Evolutionary conservation across 1,140 invertebrate genomes (phyloP).

Genomic region (Grapholita molesta): DNA sequence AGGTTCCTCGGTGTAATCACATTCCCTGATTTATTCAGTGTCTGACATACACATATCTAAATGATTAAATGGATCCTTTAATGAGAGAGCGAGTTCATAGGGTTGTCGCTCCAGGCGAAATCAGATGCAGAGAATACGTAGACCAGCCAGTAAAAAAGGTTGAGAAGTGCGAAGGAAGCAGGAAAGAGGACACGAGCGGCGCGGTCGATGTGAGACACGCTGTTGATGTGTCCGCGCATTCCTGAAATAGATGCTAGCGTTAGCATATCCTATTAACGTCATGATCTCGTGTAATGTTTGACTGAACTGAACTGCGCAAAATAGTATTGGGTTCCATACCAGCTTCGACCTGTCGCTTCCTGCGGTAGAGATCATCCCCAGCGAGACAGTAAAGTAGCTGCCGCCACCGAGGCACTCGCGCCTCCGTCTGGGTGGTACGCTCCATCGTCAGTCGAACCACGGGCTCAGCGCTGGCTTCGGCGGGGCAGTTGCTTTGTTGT

Average conservation of each 20-base stretch:
- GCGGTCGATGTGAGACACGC: slow-evolving; percentile 92
- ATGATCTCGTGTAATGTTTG: not conserved
- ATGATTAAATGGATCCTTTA: too few relatives aligned
- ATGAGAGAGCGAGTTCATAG: slow-evolving; percentile 70
- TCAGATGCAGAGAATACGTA: slow-evolving; percentile 86
- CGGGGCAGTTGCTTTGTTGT: slow-evolving; percentile 38
- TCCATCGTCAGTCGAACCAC: slow-evolving; percentile 84
- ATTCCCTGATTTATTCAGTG: too few relatives aligned
- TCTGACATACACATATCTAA: too few relatives aligned
- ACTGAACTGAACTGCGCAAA: not conserved
- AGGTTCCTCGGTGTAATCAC: too few relatives aligned
- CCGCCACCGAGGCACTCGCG: slow-evolving; percentile 84
- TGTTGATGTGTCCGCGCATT: slow-evolving; percentile 86
- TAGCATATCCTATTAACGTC: not conserved
- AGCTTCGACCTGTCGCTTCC: slow-evolving; percentile 86
- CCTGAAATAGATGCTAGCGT: slow-evolving; percentile 33
- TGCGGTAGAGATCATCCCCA: slow-evolving; percentile 87
- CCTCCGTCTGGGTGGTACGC: slow-evolving; percentile 89
- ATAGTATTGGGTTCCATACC: too few relatives aligned
- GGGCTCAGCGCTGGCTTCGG: slow-evolving; percentile 54
- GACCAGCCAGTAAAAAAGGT: slow-evolving; percentile 92
- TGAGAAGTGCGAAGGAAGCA: slow-evolving; percentile 89
- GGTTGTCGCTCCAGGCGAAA: slow-evolving; percentile 85
- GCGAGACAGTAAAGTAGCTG: slow-evolving; percentile 89
- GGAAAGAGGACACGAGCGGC: slow-evolving; percentile 92